These are phyloP conservation scores for Ceyx cyanopectus DNA, from an alignment of 2,113 vertebrate genomes.

Conservation along the genomic window DNA sequence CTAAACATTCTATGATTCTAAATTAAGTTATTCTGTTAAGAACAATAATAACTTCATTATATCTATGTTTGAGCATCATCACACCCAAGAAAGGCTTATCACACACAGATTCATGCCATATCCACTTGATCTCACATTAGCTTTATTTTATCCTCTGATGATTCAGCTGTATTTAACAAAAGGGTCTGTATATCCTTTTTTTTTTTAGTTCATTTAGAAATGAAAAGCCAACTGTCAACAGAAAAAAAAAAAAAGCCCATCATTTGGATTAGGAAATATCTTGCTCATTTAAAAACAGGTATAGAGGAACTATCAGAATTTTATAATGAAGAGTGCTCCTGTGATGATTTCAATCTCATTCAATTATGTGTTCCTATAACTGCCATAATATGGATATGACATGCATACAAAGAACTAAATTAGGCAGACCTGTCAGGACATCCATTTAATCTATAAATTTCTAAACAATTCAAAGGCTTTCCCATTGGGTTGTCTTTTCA, in stretches of 20 bases:
- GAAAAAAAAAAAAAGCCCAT: neutral
- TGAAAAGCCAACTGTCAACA: neutral
- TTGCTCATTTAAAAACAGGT: neutral
- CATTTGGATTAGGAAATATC: neutral
- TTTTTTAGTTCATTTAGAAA: neutral
- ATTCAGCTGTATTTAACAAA: neutral
- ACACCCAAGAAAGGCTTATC: neutral
- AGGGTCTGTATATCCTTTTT: neutral
- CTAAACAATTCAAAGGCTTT: neutral
- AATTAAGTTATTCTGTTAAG: neutral
- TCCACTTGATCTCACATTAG: neutral
- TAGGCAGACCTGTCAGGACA: neutral
- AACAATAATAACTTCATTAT: neutral
- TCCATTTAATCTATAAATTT: neutral
- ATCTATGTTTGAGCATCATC: neutral
- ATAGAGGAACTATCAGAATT: neutral
- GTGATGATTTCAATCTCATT: neutral
- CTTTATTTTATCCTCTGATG: neutral
- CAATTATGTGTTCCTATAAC: neutral
- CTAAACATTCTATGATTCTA: too few species aligned
- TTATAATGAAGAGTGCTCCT: neutral
- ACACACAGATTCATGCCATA: neutral
- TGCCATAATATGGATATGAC: neutral
- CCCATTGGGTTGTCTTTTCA: neutral
- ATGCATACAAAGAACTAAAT: neutral